Base-by-base conservation (phyloP, 1,140 invertebrate genomes). In the Drosophila pseudoobscura region DNA sequence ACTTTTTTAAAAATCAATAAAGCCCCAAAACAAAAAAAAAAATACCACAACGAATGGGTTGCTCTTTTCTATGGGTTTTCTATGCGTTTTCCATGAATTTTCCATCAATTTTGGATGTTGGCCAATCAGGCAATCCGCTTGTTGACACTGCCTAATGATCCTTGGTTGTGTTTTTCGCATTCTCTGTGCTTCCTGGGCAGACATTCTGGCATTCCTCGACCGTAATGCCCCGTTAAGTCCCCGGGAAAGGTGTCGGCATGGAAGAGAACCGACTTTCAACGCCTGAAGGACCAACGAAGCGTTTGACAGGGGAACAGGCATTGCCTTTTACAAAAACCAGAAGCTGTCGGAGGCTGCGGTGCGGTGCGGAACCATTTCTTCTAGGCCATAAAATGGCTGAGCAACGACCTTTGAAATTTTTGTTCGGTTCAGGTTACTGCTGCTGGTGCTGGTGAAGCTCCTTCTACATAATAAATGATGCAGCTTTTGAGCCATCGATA, bases 1-100 rank as follows among this genome's bases (percentile, higher is more conserved):
- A 83, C 70, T 88, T 88, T 89, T 89, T 88, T 68, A 88, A 88
- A 88, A 88, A 83, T 88, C 70, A 88, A 87, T 88, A 85, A 85
- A 70, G 63, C 56, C 64, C 46, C n/a, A 54, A 54, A 55, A 53
- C 59, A 71, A 58, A 75, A 55, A 63, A 63, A 75, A 58, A 66
- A 63, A 59, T 51, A 66, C 29, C 11, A 80, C 31, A 26, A 46
- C 24, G 15, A 49, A 64, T 49, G 31, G 11, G 7, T 39, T 47
- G 4, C 24, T 26, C 39, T 9, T 3, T 31, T 31, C 31, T 0
- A 31, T 31, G 31, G 3, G 9, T 31, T 31, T 31, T 2, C 6
- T 3, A 2, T 31, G 31, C 3, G 9, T 31, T 31, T 31, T 2
- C 6, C 8, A 2, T 31, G 2, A 8, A 31, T 26, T 17, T 15